These are phyloP conservation scores for Mionectes olivaceus DNA, from an alignment of 2,797 vertebrate genomes.

Conservation along the genomic window DNA sequence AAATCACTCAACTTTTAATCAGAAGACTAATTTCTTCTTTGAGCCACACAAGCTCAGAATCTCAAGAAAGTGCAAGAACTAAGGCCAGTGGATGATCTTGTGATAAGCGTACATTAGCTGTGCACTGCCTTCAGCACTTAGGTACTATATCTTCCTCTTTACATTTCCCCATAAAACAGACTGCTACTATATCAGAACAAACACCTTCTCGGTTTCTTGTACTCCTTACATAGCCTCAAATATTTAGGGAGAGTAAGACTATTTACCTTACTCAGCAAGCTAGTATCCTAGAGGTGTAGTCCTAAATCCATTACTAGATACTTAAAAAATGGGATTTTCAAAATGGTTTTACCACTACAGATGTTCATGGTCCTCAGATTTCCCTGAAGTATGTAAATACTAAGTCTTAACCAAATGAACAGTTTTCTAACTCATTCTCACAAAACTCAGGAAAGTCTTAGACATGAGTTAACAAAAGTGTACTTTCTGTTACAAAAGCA, in stretches of 20 bases:
- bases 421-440: not conserved
- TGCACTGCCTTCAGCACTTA: not conserved
- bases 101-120: not conserved
- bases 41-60: not conserved
- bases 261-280: not conserved
- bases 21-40: not conserved
- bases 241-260: not conserved
- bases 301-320: not conserved
- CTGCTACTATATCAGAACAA: not conserved
- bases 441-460: not conserved
- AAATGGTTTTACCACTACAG: not conserved
- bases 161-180: not conserved
- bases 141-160: not conserved
- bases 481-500: not conserved
- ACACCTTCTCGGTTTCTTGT: not conserved
- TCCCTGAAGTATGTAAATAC: not conserved
- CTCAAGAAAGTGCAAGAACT: not conserved
- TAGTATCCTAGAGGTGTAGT: not conserved
- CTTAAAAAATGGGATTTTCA: not conserved
- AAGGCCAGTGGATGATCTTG: not conserved
- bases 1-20: not conserved
- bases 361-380: not conserved
- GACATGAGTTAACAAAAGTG: not conserved
- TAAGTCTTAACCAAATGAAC: not conserved
- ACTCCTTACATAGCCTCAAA: not conserved